A percentile compares a stretch with the other conserved stretches of the same genome.
Evolutionary conservation across 2,113 vertebrate genomes (phyloP).

Genomic region (Columbina picui): DNA sequence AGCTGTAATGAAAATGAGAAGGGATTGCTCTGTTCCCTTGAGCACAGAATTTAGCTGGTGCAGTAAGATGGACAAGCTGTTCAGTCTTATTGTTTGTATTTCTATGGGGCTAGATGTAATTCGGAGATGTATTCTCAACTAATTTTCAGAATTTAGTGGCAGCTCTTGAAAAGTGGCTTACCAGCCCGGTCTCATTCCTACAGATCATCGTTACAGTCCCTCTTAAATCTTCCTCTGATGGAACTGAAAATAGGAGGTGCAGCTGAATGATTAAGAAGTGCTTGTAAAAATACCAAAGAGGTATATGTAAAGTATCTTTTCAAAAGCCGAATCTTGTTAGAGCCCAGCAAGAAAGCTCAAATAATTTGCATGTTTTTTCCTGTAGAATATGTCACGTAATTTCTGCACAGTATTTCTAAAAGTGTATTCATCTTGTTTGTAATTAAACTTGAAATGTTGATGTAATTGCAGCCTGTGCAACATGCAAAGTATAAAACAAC

Average conservation of each 20-base stretch:
- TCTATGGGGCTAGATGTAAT: neutral
- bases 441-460: constrained; percentile 18
- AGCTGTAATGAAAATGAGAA: neutral
- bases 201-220: neutral
- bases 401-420: neutral
- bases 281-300: neutral
- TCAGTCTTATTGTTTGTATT: neutral
- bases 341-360: neutral
- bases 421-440: neutral
- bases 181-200: neutral
- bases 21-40: neutral
- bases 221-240: neutral
- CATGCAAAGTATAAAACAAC: neutral
- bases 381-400: neutral
- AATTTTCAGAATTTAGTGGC: neutral
- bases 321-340: neutral
- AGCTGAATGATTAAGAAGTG: neutral
- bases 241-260: neutral
- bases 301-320: neutral
- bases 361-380: neutral
- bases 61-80: constrained; percentile 11
- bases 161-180: constrained; percentile 7
- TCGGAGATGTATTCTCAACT: neutral
- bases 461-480: neutral
- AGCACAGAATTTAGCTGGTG: neutral